A percentile compares a stretch with the other conserved stretches of the same genome.
phyloP scores from a whole-genome alignment of 2,888 invertebrate species.

The Tinea pellionella region DNA sequence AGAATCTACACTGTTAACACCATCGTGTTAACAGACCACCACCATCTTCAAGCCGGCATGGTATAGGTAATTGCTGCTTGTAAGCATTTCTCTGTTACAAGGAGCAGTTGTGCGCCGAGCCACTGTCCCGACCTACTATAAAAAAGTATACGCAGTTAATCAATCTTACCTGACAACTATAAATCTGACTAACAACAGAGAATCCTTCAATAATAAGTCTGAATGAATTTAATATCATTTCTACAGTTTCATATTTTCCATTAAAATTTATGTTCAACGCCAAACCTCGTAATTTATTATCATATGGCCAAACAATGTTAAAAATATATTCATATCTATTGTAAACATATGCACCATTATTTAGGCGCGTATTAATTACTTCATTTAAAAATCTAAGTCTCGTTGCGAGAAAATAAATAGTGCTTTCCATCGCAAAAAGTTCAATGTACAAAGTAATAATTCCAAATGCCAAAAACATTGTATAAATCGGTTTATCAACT shows the following conservation, averaged over 20 bases:
- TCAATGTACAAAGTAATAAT: constrained; percentile 23
- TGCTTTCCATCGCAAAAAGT: constrained; percentile 18
- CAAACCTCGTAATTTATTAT: neutral
- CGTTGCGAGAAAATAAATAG: constrained; percentile 9
- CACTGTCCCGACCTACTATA: too few species aligned
- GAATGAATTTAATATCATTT: neutral
- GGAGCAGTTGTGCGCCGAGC: too few species aligned
- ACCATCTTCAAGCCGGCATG: too few species aligned
- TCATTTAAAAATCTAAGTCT: constrained; percentile 8
- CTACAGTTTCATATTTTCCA: neutral
- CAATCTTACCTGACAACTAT: constrained; percentile 10
- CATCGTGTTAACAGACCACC: too few species aligned
- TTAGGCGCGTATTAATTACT: neutral
- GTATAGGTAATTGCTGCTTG: too few species aligned
- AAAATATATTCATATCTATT: neutral
- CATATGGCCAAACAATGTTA: neutral
- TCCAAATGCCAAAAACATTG: constrained; percentile 20
- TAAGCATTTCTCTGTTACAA: too few species aligned
- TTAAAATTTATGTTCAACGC: neutral
- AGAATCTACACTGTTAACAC: too few species aligned
- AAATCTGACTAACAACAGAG: neutral
- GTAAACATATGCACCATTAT: neutral
- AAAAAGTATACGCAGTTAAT: neutral
- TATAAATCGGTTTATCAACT: constrained; percentile 20
- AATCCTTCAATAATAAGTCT: constrained; percentile 6